Evolutionary conservation across 2,888 invertebrate genomes (phyloP).

Genomic region (Podotricha telesiphe): DNA sequence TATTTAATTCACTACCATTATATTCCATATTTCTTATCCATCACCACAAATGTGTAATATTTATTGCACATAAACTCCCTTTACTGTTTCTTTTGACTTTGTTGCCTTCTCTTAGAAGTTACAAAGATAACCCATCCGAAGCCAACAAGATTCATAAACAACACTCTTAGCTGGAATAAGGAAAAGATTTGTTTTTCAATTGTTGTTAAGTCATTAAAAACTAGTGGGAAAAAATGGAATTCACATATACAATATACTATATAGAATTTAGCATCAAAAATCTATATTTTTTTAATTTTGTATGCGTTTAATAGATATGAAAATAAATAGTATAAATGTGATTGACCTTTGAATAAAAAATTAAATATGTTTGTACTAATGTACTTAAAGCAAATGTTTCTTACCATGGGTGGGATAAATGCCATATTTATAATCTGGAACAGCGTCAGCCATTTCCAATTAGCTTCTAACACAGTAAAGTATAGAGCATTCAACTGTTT

Average conservation of each 20-base stretch:
- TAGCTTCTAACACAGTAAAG: slow-evolving; percentile 86
- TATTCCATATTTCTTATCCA: slow-evolving; percentile 31
- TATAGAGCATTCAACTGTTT: slow-evolving; percentile 86
- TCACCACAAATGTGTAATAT: slow-evolving; percentile 37
- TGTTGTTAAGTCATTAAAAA: neutral
- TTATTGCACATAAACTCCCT: neutral
- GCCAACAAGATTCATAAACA: slow-evolving; percentile 89
- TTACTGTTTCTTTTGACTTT: slow-evolving; percentile 62
- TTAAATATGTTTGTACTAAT: no score
- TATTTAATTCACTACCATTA: neutral
- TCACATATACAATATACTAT: neutral
- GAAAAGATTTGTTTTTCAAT: slow-evolving; percentile 31
- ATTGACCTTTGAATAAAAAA: slow-evolving; percentile 3
- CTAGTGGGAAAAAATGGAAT: neutral
- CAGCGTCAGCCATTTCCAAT: slow-evolving; percentile 90
- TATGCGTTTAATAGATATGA: no score
- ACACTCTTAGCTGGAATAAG: slow-evolving; percentile 87
- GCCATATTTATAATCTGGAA: slow-evolving; percentile 89
- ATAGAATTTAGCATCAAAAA: neutral
- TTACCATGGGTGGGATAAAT: slow-evolving; percentile 91
- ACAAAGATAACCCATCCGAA: slow-evolving; percentile 91
- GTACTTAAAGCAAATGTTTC: slow-evolving; percentile 39
- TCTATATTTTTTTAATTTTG: no score
- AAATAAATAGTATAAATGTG: no score
- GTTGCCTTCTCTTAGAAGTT: slow-evolving; percentile 86